phyloP scores from a whole-genome alignment of 2,888 invertebrate species.

The Euzophera pinguis region DNA sequence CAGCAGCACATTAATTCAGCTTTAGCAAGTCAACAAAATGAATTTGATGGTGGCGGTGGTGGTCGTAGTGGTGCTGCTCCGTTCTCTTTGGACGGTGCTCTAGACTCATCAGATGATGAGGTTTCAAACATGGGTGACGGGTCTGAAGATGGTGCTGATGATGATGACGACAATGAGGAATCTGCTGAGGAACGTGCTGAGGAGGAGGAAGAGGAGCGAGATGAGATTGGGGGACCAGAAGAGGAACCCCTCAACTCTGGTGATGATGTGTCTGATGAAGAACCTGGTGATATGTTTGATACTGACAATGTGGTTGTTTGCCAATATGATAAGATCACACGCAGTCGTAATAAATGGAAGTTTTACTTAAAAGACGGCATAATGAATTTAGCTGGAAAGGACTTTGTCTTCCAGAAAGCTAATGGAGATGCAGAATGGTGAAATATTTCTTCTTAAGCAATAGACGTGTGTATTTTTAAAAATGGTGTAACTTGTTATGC shows the following conservation, averaged over 20 bases:
- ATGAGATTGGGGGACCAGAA: constrained; percentile 82
- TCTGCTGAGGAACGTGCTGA: constrained; percentile 84
- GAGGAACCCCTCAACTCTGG: constrained; percentile 97
- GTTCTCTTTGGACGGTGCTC: constrained; percentile 81
- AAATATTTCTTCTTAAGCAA: constrained; percentile 41
- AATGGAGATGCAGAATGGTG: constrained; percentile 99
- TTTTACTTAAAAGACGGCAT: constrained; percentile 99
- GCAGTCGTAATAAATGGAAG: constrained; percentile 99
- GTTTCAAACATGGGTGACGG: constrained; percentile 80
- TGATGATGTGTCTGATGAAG: constrained; percentile 98
- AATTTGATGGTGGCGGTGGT: constrained; percentile 72
- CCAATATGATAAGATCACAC: constrained; percentile 99
- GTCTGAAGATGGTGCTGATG: constrained; percentile 85
- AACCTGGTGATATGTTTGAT: constrained; percentile 96
- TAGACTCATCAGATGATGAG: constrained; percentile 87
- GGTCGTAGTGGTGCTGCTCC: constrained; percentile 67
- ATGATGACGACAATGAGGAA: constrained; percentile 88
- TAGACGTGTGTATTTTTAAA: constrained; percentile 55
- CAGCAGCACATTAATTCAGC: constrained; percentile 94
- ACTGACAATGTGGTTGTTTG: constrained; percentile 99
- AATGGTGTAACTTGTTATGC: constrained; percentile 55
- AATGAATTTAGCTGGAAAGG: constrained; percentile 98
- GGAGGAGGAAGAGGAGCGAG: constrained; percentile 84
- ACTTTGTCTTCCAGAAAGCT: constrained; percentile 99
- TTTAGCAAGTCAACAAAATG: constrained; percentile 75